phyloP scores from a whole-genome alignment of 2,797 vertebrate species.

The Podarcis lilfordi region DNA sequence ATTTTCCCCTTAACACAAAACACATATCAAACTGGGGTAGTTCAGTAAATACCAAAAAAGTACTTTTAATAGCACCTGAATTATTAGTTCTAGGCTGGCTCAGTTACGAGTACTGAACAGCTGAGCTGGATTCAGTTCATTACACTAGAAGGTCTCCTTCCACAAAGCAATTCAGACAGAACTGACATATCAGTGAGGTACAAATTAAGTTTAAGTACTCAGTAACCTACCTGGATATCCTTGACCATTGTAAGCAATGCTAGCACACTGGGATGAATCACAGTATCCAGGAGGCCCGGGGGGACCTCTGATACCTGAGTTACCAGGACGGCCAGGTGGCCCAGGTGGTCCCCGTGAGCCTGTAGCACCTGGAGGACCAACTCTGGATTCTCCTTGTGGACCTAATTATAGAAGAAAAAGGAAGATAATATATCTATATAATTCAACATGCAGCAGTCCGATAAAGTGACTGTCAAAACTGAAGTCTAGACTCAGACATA shows the following conservation, averaged over 20 bases:
- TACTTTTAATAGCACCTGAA: constrained; percentile 8
- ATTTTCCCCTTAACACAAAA: constrained; percentile 28
- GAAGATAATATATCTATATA: constrained; percentile 67
- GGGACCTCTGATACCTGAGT: constrained; percentile 88
- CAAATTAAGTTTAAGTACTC: constrained; percentile 5
- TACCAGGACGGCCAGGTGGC: constrained; percentile 89
- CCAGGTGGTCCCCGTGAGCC: constrained; percentile 90
- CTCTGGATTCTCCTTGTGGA: constrained; percentile 90
- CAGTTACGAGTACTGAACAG: not conserved
- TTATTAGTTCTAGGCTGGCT: constrained; percentile 16
- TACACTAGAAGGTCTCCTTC: constrained; percentile 32
- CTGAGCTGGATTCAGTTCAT: not conserved
- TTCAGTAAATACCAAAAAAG: not conserved
- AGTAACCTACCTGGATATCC: constrained; percentile 90
- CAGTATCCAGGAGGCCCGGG: constrained; percentile 93
- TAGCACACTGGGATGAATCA: constrained; percentile 95
- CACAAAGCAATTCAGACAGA: constrained; percentile 38
- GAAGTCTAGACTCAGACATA: constrained; percentile 81
- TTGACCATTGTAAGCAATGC: constrained; percentile 96
- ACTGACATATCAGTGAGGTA: constrained; percentile 1
- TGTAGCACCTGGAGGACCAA: constrained; percentile 85
- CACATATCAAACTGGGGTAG: constrained; percentile 2
- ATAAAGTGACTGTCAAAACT: constrained; percentile 66
- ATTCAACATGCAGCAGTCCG: constrained; percentile 37
- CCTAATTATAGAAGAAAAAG: constrained; percentile 79